Evolutionary conservation across 2,888 invertebrate genomes (phyloP).

Genomic region (Zeuzera pyrina): DNA sequence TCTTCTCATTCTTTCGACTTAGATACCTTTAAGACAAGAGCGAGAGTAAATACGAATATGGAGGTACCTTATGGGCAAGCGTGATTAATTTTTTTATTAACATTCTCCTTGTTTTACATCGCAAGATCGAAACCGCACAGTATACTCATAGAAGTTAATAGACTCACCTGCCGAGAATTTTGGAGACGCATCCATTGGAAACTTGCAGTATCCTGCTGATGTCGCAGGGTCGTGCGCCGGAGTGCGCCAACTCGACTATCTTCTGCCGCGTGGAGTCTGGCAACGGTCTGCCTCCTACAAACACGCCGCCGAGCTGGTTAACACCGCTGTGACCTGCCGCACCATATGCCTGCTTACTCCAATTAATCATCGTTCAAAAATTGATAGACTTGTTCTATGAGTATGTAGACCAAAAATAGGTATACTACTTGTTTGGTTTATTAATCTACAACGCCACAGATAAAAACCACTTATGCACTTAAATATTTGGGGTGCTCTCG

Average conservation of each 20-base stretch:
- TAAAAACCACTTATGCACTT: constrained; percentile 6
- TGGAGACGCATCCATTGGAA: constrained; percentile 99
- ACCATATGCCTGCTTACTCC: constrained; percentile 75
- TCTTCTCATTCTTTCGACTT: no score
- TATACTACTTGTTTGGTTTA: constrained; percentile 1
- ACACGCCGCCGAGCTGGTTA: constrained; percentile 99
- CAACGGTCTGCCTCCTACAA: constrained; percentile 98
- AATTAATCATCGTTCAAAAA: no score
- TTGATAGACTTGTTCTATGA: no score
- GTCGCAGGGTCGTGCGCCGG: constrained; percentile 98
- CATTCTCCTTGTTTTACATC: no score
- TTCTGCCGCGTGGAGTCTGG: constrained; percentile 98
- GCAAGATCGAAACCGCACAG: no score
- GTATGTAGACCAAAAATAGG: no score
- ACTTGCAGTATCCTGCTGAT: constrained; percentile 98
- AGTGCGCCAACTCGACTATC: constrained; percentile 98
- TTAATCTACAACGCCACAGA: constrained; percentile 1
- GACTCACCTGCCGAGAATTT: constrained; percentile 95
- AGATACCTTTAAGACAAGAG: no score
- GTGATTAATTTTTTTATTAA: no score
- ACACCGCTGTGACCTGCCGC: constrained; percentile 96
- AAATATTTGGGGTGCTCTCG: no score
- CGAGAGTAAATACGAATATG: no score
- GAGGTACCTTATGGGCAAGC: no score
- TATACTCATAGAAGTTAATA: no score